Evolutionary conservation across 2,888 invertebrate species (phyloP), one percentile per base, ranked within the genome.

Genomic region (Amphipoea oculea): DNA sequence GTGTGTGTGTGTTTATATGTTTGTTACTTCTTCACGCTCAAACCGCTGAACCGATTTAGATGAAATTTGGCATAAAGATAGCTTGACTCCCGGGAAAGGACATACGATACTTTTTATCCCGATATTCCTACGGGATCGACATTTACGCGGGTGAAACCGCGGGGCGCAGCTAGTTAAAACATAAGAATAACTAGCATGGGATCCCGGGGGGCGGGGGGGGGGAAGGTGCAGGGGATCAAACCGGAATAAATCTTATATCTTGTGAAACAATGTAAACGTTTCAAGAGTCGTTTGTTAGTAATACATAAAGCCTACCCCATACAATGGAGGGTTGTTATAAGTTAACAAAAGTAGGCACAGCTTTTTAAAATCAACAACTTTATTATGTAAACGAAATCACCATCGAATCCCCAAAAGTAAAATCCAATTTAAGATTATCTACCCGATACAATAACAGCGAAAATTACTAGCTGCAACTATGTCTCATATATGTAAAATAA

Each of bases 401-500:
- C n/a, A 54, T 69, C n/a, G 65, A 82, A 78, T 77, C 67, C 79
- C 80, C 77, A 76, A 88, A 80, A 81, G 75, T 80, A 78, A 88
- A 82, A 89, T 84, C 80, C 78, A 77, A 84, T 88, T 82, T 78
- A 79, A 82, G 79, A 88, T 86, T 76, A 81, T 86, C 87, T 86
- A 88, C 93, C 54, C 86, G 79, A 86, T 86, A 89, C 81, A 88
- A 86, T 79, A 86, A 92, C 93, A 93, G 90, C 89, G 91, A 93
- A 92, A 95, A 94, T 94, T 94, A 95, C 94, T 93, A 92, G 94
- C 90, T 96, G 96, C 96, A 96, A 96, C 95, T 95, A 94, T 95
- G 95, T 96, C 95, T 96, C 96, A 94, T 96, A 94, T 96, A 96
- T 96, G 96, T 97, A 97, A 97, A 97, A 96, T 97, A 97, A 96